Conservation (phyloP, 2,888 invertebrate species). For the Hemithea aestivaria region DNA sequence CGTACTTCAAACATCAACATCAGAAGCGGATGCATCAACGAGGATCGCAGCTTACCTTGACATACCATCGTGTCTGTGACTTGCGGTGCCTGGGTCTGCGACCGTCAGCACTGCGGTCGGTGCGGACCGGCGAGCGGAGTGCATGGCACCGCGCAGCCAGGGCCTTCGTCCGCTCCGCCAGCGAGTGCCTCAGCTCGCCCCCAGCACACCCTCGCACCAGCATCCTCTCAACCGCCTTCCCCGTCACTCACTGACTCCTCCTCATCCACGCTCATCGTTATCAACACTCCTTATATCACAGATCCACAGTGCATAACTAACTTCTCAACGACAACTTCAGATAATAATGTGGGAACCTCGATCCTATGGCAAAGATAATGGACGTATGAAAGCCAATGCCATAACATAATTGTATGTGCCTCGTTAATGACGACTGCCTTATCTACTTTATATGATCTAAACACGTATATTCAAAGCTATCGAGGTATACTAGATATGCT, state of each 20-base stretch:
- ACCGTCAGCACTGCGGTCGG: constrained; percentile 54
- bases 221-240: constrained; percentile 60
- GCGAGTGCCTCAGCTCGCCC: constrained; percentile 68
- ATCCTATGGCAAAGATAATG: constrained; percentile 5
- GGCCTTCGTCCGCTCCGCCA: constrained; percentile 74
- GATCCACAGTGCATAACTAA: not conserved
- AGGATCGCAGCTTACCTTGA: constrained; percentile 81
- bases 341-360: no score
- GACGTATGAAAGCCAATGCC: constrained; percentile 9
- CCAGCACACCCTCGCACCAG: constrained; percentile 70
- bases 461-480: no score
- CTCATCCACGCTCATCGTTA: constrained; percentile 39
- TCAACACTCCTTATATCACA: not conserved
- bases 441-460: not conserved
- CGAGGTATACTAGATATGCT: no score
- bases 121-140: constrained; percentile 63
- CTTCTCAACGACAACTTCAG: no score
- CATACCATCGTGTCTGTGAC: constrained; percentile 83
- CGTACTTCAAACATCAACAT: no score
- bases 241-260: constrained; percentile 34
- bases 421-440: constrained; percentile 15
- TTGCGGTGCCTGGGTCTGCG: constrained; percentile 71
- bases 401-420: not conserved
- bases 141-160: constrained; percentile 72
- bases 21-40: not conserved